Evolutionary conservation across 2,113 vertebrate species (phyloP).

Genomic region (Columba janthina): DNA sequence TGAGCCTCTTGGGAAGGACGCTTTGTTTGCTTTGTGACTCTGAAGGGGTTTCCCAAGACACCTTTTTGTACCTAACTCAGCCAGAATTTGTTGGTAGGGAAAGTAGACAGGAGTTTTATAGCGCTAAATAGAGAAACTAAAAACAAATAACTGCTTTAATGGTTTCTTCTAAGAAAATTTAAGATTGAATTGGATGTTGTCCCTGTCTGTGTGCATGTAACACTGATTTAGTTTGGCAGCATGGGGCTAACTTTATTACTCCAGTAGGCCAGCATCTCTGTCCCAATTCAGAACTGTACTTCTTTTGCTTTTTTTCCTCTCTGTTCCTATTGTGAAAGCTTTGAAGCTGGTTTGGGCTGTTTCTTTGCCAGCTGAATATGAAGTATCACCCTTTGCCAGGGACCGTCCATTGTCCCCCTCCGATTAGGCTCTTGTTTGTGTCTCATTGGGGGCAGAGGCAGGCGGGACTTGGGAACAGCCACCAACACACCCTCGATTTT

Average conservation of each 20-base stretch:
- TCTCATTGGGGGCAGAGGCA: neutral
- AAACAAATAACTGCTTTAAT: neutral
- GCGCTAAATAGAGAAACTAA: neutral
- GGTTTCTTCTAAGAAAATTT: neutral
- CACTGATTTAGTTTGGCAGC: neutral
- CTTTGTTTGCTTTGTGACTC: neutral
- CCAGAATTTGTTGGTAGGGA: neutral
- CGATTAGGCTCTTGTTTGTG: neutral
- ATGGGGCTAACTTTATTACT: neutral
- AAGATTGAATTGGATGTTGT: neutral
- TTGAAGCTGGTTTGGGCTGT: neutral
- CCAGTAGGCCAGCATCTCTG: neutral
- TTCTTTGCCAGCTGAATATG: neutral
- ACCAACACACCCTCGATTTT: neutral
- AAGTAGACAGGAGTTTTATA: neutral
- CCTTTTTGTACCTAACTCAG: neutral
- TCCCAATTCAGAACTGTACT: neutral
- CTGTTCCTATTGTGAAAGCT: neutral
- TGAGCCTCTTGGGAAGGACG: neutral
- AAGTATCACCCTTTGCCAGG: neutral
- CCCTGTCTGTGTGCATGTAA: neutral
- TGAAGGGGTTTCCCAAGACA: neutral
- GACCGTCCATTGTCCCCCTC: neutral
- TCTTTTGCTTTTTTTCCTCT: rapidly evolving
- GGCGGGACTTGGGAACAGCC: neutral